These are phyloP conservation scores for Haliclystus octoradiatus DNA, from an alignment of 30 jellyfish, hydroid and myxozoan species.

Conservation along the genomic window DNA sequence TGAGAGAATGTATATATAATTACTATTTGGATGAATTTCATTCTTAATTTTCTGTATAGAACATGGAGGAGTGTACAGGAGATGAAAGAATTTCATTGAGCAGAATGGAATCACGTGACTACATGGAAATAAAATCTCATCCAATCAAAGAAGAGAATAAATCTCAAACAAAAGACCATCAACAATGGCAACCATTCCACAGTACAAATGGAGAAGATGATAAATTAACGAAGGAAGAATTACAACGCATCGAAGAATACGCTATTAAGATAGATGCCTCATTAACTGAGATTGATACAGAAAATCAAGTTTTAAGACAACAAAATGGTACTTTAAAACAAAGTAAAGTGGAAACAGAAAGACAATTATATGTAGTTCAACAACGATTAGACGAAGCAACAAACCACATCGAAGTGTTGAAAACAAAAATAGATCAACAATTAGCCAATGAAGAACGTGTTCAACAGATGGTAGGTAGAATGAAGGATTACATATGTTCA, in stretches of 20 bases:
- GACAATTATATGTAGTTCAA: not conserved
- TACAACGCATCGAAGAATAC: not conserved
- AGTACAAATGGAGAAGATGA: too few relatives aligned
- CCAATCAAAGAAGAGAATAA: too few relatives aligned
- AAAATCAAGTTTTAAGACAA: not conserved
- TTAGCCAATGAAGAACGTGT: not conserved
- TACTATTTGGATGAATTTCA: too few relatives aligned
- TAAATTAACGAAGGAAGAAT: not conserved
- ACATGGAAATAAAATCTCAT: too few relatives aligned
- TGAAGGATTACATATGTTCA: not conserved
- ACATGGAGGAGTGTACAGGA: too few relatives aligned
- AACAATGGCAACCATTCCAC: too few relatives aligned
- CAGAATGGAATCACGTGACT: too few relatives aligned
- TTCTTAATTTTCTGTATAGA: too few relatives aligned
- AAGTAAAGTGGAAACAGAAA: not conserved
- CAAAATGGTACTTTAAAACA: not conserved
- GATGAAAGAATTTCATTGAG: too few relatives aligned
- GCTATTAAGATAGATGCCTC: not conserved
- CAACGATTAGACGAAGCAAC: not conserved
- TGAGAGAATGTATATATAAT: too few relatives aligned
- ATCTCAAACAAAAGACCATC: too few relatives aligned
- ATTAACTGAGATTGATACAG: not conserved
- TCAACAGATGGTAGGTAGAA: not conserved
- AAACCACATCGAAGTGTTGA: not conserved
- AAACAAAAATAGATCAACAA: not conserved